These are phyloP conservation scores for Chrysolina haemoptera DNA, from an alignment of 2,888 invertebrate genomes.

Conservation along the genomic window DNA sequence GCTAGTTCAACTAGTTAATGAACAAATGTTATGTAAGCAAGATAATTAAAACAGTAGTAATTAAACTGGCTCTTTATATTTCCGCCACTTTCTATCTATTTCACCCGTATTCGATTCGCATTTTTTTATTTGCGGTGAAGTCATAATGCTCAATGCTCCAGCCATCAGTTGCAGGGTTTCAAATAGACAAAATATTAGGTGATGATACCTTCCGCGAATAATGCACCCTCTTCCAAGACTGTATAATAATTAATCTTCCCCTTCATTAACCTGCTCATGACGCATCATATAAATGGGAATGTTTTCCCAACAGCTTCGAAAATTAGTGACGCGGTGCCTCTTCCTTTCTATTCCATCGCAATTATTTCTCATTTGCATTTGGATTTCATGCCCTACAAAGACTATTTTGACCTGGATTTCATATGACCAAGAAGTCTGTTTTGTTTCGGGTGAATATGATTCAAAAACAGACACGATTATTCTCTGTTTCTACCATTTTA, in stretches of 20 bases:
- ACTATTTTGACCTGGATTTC: not conserved
- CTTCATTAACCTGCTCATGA: slow-evolving; percentile 56
- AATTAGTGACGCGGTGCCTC: slow-evolving; percentile 36
- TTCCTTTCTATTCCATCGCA: not conserved
- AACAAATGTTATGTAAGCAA: no score
- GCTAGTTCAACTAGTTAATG: no score
- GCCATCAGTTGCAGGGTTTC: slow-evolving; percentile 26
- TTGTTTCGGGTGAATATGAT: no score
- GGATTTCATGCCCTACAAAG: not conserved
- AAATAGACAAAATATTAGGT: slow-evolving; percentile 44
- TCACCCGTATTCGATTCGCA: not conserved
- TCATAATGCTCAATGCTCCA: slow-evolving; percentile 22
- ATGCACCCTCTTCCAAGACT: slow-evolving; percentile 49
- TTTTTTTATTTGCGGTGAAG: not conserved
- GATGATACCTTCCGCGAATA: slow-evolving; percentile 44
- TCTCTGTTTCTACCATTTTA: no score
- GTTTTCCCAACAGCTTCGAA: slow-evolving; percentile 48
- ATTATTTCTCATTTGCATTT: not conserved
- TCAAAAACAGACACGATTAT: no score
- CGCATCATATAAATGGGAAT: slow-evolving; percentile 48
- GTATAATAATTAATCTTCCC: slow-evolving; percentile 55
- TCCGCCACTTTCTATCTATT: not conserved
- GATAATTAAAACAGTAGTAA: no score
- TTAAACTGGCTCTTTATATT: not conserved
- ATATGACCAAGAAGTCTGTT: not conserved